Evolutionary conservation across 1,140 invertebrate species (phyloP), one percentile per base, ranked within the genome.

Genomic region (Caenorhabditis tropicalis): DNA sequence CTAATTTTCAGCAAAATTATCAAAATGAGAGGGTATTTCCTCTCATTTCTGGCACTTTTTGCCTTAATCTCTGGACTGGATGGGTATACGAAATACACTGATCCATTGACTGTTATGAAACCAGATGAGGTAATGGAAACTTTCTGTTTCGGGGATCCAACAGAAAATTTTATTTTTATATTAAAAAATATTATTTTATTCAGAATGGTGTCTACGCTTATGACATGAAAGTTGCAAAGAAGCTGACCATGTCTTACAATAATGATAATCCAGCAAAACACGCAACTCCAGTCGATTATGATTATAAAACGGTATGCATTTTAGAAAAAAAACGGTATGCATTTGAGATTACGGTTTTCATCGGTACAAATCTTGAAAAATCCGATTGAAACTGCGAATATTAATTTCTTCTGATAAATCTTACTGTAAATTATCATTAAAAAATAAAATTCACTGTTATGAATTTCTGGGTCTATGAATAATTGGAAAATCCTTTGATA

Each of bases 201-300:
- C 36, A 89, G 88, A 60, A 89, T 48, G 87, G 87, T 31, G 83
- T 89, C n/a, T 89, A 89, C 70, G 88, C 84, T 56, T 86, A 88
- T 56, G 82, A 88, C 15, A 79, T 89, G 58, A 46, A 56, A 15
- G 49, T 89, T 3, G 43, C 83, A 3, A 85, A 88, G 24, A 84
- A 82, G 21, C 49, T 89, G 33, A 85, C 88, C 33, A 89, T 89
- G 88, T 81, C 83, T 7, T 58, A 84, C 27, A 46, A 58, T 4
- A 56, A 83, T 21, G 80, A 65, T n/a, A 70, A 82, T 39, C 27
- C 51, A 16, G 43, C 79, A 10, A 56, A 74, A n/a, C 84, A 86
- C 29, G 87, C 39, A 3, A 87, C 60, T 12, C 81, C 89, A 16
- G 33, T 88, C 5, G 88, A 88, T 65, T 88, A 87, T 82, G 70